Base-by-base conservation (phyloP, 92 coral and sea anemone species). In the Nematostella vectensis region DNA sequence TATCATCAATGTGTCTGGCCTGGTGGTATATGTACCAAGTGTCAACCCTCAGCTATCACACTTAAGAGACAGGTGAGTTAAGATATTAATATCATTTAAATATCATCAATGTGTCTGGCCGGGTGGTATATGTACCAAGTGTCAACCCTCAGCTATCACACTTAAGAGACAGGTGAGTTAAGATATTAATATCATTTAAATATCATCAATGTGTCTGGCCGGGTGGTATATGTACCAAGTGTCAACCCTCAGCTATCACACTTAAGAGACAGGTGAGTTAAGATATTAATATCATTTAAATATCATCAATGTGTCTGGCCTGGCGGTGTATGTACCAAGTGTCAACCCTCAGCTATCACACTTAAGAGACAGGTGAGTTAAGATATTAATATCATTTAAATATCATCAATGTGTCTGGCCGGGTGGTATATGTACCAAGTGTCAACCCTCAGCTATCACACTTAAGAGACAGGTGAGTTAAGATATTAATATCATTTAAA, bases 61-160 rank as follows among this genome's bases (percentile, higher is more conserved):
- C 65, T 91, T 3, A 91, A 82, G 65, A 67, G 98, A 81, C 98
- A 91, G 82, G 98, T 91, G 47, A 53, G 4, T 9, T 36, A 15
- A 8, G 9, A 36, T 36, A 15, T 36, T 36, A n/a, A n/a, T n/a
- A n/a, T n/a, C n/a, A n/a, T n/a, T n/a, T n/a, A n/a, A n/a, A n/a
- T n/a, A n/a, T n/a, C n/a, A n/a, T n/a, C n/a, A n/a, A n/a, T n/a
- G n/a, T n/a, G n/a, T n/a, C 1, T 91, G 98, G 98, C 98, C 98
- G n/a, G 98, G 94, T 12, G 98, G 98, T 27, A 91, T 91, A 29
- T 91, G 98, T 65, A 91, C 98, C 42, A 91, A 91, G 61, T 91
- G 98, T 58, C 98, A 91, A 65, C 98, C 98, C 19, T 81, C 95
- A 81, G 98, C 98, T 16, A 58, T 91, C 33, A 91, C 98, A 24